These are phyloP conservation scores for Chaetodon trifascialis DNA, from an alignment of 2,113 vertebrate genomes.

Conservation along the genomic window DNA sequence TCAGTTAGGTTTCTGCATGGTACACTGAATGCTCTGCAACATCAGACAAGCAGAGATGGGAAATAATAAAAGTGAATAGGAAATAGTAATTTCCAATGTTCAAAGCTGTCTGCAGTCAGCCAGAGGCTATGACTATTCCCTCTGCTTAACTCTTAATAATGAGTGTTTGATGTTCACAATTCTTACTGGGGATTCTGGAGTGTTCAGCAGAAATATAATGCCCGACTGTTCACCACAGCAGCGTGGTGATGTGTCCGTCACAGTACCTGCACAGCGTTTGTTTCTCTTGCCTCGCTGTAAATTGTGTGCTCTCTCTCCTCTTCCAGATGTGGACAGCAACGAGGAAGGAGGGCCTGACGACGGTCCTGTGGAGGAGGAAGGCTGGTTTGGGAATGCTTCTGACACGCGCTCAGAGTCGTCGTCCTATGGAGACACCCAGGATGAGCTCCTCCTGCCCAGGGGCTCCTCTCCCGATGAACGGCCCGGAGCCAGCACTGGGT, in stretches of 20 bases:
- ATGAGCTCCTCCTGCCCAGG: slow-evolving; percentile 87
- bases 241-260: not conserved
- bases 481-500: slow-evolving; percentile 78
- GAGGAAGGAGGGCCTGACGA: slow-evolving; percentile 91
- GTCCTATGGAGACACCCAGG: slow-evolving; percentile 95
- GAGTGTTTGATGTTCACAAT: slow-evolving; percentile 16
- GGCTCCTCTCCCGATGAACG: slow-evolving; percentile 87
- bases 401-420: slow-evolving; percentile 97
- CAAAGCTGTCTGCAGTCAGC: slow-evolving; percentile 6
- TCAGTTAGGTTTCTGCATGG: slow-evolving; percentile 18
- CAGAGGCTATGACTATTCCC: not conserved
- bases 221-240: not conserved
- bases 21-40: slow-evolving; percentile 29
- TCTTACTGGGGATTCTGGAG: not conserved
- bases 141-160: slow-evolving; percentile 13
- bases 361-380: slow-evolving; percentile 92
- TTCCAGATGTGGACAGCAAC: slow-evolving; percentile 93
- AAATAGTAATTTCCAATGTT: slow-evolving; percentile 20
- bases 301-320: slow-evolving; percentile 40
- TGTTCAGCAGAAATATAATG: slow-evolving; percentile 9
- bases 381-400: slow-evolving; percentile 96
- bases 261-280: not conserved
- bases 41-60: slow-evolving; percentile 9
- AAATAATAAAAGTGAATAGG: slow-evolving; percentile 25
- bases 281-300: not conserved